Evolutionary conservation across 2,113 vertebrate genomes (phyloP), one percentile per base, ranked within the genome.

Genomic region (Bubalus kerabau): DNA sequence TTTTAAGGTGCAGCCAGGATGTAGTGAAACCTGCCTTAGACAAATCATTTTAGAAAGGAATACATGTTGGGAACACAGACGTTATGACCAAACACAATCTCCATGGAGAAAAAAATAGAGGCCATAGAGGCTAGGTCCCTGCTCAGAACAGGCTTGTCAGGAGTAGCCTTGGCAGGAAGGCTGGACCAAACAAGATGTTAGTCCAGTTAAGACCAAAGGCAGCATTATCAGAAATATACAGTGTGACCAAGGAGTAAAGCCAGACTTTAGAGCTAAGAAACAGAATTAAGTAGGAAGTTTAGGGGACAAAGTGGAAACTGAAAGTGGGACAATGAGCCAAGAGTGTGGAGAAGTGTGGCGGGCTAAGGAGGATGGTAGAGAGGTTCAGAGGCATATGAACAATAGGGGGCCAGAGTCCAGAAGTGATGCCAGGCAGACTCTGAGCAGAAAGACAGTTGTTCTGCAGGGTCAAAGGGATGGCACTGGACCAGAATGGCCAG

Each of bases 221-320:
- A 81, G 43, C 7, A 28, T 46, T 43, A 93, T 92, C 48, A 57
- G 83, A 94, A 78, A 64, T 48, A n/a, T 36, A 56, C 64, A 90
- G n/a, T 93, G 54, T 95, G 95, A 85, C 23, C 78, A 48, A 46
- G 24, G 57, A 97, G 78, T 16, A 91, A 87, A 91, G 32, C 23
- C 48, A 91, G 56, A 59, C 12, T 82, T 90, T 14, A 84, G 48
- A 84, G 83, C 89, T 78, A 93, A 87, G 78, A 94, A 83, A 60
- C n/a, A 91, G 62, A 92, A 85, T 56, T 50, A 88, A 80, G 12
- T 52, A 23, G 90, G 48, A 40, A 19, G 28, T 59, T 57, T 13
- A 1, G 26, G 26, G 46, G 30, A 12, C 46, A 59, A 46, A 54
- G 46, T 21, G 7, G 13, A 87, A 74, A 81, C 36, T 67, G 40